A percentile compares a stretch with the other conserved stretches of the same genome.
These are phyloP conservation scores for Graphium colonna DNA, from an alignment of 2,888 invertebrate genomes.

Conservation along the genomic window DNA sequence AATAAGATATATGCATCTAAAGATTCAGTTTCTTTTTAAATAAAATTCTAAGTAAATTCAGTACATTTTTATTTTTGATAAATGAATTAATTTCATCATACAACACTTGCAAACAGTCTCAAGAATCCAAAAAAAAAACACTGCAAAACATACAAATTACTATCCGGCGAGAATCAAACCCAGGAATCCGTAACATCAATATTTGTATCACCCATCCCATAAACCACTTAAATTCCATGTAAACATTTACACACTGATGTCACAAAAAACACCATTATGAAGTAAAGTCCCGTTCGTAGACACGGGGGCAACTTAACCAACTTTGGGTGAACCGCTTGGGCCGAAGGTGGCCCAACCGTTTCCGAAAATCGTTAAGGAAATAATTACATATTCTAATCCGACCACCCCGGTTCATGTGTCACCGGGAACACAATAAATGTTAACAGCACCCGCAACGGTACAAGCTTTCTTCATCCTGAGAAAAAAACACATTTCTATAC, in stretches of 20 bases:
- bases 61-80: no score
- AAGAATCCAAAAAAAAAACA: no score
- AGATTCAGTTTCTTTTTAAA: no score
- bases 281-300: slow-evolving; percentile 20
- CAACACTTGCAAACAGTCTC: no score
- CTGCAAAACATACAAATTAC: no score
- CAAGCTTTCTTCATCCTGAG: slow-evolving; percentile 60
- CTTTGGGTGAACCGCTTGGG: slow-evolving; percentile 30
- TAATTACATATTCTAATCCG: slow-evolving; percentile 79
- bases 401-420: slow-evolving; percentile 72
- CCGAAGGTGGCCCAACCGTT: slow-evolving; percentile 45
- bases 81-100: no score
- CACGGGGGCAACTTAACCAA: neutral
- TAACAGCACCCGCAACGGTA: slow-evolving; percentile 62
- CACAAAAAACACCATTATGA: neutral
- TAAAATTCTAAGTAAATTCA: no score
- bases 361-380: slow-evolving; percentile 78
- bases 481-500: slow-evolving; percentile 68
- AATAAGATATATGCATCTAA: no score
- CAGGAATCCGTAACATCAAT: no score
- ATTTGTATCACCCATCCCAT: no score
- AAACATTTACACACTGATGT: neutral
- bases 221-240: no score
- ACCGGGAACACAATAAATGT: slow-evolving; percentile 63
- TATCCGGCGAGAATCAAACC: no score